Percentiles rank a stretch among this genome's conserved stretches.
phyloP scores from a whole-genome alignment of 37 sponge, comb jelly and placozoan species.

The Amphimedon queenslandica region DNA sequence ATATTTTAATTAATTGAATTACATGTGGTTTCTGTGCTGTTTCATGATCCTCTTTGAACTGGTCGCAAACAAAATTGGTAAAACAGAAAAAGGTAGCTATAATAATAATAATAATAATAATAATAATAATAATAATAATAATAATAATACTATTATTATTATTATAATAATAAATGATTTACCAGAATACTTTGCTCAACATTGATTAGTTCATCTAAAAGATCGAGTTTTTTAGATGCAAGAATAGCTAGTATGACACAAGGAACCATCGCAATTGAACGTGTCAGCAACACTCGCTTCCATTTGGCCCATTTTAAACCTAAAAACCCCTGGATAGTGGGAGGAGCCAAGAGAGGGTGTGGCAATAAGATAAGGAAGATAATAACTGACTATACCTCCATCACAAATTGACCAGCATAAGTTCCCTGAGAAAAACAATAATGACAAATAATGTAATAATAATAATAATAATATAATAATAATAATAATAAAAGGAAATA shows the following conservation, averaged over 20 bases:
- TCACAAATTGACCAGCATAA: conserved; percentile 98
- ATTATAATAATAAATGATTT: neutral
- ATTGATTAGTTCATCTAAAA: conserved; percentile 79
- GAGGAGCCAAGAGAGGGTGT: neutral
- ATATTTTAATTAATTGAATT: neutral
- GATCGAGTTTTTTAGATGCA: conserved; percentile 61
- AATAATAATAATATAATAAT: neutral
- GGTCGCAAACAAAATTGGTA: conserved; percentile 85
- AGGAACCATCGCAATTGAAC: conserved; percentile 82
- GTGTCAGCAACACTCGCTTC: conserved; percentile 88
- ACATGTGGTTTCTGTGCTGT: conserved; percentile 51
- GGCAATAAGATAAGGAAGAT: neutral
- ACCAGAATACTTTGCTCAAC: conserved; percentile 83
- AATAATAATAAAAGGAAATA: neutral
- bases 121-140: neutral
- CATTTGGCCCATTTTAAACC: conserved; percentile 86
- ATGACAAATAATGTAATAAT: neutral
- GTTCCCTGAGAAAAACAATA: conserved; percentile 69
- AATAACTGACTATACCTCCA: conserved; percentile 58
- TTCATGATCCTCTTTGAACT: conserved; percentile 67
- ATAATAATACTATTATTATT: neutral
- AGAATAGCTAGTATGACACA: conserved; percentile 71
- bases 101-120: neutral
- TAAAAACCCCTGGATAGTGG: conserved; percentile 74
- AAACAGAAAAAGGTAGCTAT: conserved; percentile 80